Conservation (phyloP, 2,888 invertebrate genomes). For the Lissonota sp. region DNA sequence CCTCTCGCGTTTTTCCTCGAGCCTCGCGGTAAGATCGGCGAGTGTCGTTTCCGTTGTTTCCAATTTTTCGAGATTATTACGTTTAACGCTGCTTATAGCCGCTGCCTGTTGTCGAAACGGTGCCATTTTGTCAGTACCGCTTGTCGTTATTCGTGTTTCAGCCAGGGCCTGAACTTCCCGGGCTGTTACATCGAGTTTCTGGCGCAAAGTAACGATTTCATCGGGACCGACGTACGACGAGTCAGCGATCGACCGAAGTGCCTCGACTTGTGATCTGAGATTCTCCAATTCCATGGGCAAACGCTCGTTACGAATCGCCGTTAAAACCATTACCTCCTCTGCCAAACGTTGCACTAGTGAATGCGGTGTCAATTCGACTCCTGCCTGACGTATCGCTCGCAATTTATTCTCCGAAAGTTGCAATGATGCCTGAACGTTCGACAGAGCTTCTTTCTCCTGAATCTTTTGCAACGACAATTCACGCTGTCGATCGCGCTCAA, state of each 20-base stretch:
- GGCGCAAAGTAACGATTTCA: slow-evolving; percentile 75
- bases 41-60: slow-evolving; percentile 86
- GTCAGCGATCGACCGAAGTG: slow-evolving; percentile 85
- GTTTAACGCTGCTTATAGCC: slow-evolving; percentile 92
- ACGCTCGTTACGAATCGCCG: slow-evolving; percentile 89
- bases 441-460: slow-evolving; percentile 84
- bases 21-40: slow-evolving; percentile 86
- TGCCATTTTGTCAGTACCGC: slow-evolving; percentile 89
- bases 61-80: slow-evolving; percentile 76
- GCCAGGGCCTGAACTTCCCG: slow-evolving; percentile 89
- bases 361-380: slow-evolving; percentile 87
- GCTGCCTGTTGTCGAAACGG: slow-evolving; percentile 94
- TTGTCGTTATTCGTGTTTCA: slow-evolving; percentile 87
- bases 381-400: slow-evolving; percentile 86
- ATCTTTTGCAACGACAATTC: slow-evolving; percentile 86
- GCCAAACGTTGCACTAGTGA: slow-evolving; percentile 89
- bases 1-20: slow-evolving; percentile 76
- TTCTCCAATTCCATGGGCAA: slow-evolving; percentile 89
- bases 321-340: slow-evolving; percentile 89
- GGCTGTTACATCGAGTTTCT: slow-evolving; percentile 84
- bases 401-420: slow-evolving; percentile 89
- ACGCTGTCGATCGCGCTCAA: slow-evolving; percentile 86
- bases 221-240: slow-evolving; percentile 76
- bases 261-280: slow-evolving; percentile 88
- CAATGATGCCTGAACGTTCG: slow-evolving; percentile 76